A percentile compares a stretch with the other conserved stretches of the same genome.
Evolutionary conservation across 53 echinoderm and acorn worm genomes (phyloP).

Genomic region (Astropecten irregularis): DNA sequence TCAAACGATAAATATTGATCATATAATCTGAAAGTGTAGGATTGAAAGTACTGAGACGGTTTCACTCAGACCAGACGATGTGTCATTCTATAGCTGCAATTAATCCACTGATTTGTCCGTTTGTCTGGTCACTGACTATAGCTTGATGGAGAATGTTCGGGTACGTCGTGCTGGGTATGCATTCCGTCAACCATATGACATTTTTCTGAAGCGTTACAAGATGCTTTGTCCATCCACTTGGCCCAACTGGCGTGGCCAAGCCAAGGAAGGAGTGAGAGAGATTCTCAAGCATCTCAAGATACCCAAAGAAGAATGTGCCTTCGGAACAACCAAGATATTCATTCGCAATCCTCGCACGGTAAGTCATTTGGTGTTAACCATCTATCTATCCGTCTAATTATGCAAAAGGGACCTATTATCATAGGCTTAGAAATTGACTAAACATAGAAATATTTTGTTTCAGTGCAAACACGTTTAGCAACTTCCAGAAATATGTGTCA

Average conservation of each 20-base stretch:
- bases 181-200: slow-evolving; percentile 86
- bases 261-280: slow-evolving; percentile 71
- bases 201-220: slow-evolving; percentile 90
- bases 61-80: too few relatives aligned
- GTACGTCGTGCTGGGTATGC: slow-evolving; percentile 94
- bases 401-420: too few relatives aligned
- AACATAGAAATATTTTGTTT: too few relatives aligned
- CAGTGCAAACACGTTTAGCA: too few relatives aligned
- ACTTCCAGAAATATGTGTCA: too few relatives aligned
- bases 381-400: background rate
- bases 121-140: too few relatives aligned
- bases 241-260: slow-evolving; percentile 85
- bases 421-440: too few relatives aligned
- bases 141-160: slow-evolving; percentile 93
- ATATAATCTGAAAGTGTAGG: too few relatives aligned
- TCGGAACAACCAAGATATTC: slow-evolving; percentile 87
- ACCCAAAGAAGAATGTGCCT: slow-evolving; percentile 56
- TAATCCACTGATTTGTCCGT: too few relatives aligned
- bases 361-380: slow-evolving; percentile 11
- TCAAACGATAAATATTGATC: too few relatives aligned
- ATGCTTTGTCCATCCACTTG: slow-evolving; percentile 95
- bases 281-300: slow-evolving; percentile 73
- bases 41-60: too few relatives aligned
- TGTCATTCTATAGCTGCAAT: too few relatives aligned
- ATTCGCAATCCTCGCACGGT: slow-evolving; percentile 92